Percentiles rank a stretch among this genome's conserved stretches.
phyloP scores from a whole-genome alignment of 1,140 invertebrate species.

The Nymphalis io region DNA sequence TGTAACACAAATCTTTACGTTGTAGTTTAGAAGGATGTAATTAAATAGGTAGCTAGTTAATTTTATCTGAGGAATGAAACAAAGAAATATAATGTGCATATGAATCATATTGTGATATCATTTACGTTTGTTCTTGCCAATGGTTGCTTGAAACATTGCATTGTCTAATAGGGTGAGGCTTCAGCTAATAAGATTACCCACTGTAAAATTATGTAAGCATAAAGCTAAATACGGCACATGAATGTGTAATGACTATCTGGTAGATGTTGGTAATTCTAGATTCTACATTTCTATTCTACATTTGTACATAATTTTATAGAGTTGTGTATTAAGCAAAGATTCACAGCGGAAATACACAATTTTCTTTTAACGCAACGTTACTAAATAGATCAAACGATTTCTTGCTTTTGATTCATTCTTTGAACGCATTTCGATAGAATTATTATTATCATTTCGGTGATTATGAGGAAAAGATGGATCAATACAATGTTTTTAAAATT shows the following conservation, averaged over 20 bases:
- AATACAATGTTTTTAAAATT: too few relatives aligned
- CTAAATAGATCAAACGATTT: background rate
- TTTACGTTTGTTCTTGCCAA: background rate
- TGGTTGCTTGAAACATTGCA: background rate
- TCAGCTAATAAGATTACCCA: constrained; percentile 35
- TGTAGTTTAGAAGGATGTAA: too few relatives aligned
- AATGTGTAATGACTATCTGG: constrained; percentile 33
- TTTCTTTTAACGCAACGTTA: background rate
- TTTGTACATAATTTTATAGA: constrained; percentile 14
- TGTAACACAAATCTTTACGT: too few relatives aligned
- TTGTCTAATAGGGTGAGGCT: constrained; percentile 21
- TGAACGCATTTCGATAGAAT: background rate
- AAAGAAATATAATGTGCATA: background rate
- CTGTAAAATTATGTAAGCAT: constrained; percentile 34
- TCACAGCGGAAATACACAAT: constrained; percentile 9
- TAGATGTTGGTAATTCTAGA: constrained; percentile 24
- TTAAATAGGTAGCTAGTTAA: too few relatives aligned
- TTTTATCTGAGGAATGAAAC: too few relatives aligned
- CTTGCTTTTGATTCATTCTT: constrained; percentile 8
- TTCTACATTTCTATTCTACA: constrained; percentile 10
- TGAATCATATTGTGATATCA: background rate
- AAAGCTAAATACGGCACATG: constrained; percentile 21
- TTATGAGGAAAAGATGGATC: too few relatives aligned
- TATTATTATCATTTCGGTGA: too few relatives aligned
- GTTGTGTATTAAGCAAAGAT: constrained; percentile 23